A percentile compares a stretch with the other conserved stretches of the same genome.
Evolutionary conservation across 2,888 invertebrate genomes (phyloP).

Genomic region (Acanthoscelides obtectus): DNA sequence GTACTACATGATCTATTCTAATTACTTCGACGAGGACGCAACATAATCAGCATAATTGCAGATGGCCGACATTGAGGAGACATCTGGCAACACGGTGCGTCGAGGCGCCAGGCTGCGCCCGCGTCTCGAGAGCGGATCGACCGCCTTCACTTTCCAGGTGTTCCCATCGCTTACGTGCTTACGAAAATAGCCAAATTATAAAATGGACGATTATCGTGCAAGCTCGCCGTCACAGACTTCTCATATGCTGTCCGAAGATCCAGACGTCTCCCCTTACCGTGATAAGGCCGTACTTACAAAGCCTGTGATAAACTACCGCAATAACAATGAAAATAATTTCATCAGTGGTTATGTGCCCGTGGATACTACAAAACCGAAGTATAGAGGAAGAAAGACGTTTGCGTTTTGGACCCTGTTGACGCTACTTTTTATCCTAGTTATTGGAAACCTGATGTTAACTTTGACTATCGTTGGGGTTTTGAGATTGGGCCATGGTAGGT

Average conservation of each 20-base stretch:
- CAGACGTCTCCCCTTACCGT: slow-evolving; percentile 37
- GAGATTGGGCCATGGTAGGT: slow-evolving; percentile 65
- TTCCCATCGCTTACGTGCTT: neutral
- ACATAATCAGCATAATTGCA: too few relatives aligned
- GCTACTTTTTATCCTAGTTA: slow-evolving; percentile 65
- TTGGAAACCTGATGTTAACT: slow-evolving; percentile 76
- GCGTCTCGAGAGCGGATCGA: neutral
- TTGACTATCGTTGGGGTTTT: slow-evolving; percentile 77
- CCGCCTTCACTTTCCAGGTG: neutral
- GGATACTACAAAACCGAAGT: slow-evolving; percentile 40
- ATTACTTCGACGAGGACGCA: too few relatives aligned
- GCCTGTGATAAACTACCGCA: slow-evolving; percentile 33
- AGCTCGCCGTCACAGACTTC: slow-evolving; percentile 38
- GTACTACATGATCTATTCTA: too few relatives aligned
- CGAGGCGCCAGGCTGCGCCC: neutral
- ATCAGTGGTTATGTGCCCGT: slow-evolving; percentile 42
- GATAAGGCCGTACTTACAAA: slow-evolving; percentile 39
- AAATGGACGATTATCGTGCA: neutral
- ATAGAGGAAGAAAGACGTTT: slow-evolving; percentile 58
- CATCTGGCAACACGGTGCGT: neutral
- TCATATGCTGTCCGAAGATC: slow-evolving; percentile 40
- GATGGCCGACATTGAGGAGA: neutral
- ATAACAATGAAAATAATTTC: slow-evolving; percentile 36
- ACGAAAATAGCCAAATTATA: neutral
- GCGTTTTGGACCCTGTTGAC: slow-evolving; percentile 76